Evolutionary conservation across 2,888 invertebrate species (phyloP), one percentile per base, ranked within the genome.

Genomic region (Empis livida): DNA sequence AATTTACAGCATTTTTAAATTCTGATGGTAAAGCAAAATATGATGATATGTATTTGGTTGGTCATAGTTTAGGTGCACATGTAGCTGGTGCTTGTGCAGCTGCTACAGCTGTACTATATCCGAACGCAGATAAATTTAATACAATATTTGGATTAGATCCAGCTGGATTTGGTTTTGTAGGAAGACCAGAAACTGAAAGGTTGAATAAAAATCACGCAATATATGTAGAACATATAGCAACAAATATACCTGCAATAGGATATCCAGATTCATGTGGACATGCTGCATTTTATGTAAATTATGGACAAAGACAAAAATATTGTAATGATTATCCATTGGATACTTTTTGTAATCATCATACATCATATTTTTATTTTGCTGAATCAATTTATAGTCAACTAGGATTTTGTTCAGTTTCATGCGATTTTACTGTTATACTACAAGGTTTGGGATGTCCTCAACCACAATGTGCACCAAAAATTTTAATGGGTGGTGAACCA

Each of bases 61-160:
- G 72, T 1, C 71, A 71, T 46, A 70, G 70, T 1, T 46, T 72
- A 35, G 72, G 72, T 9, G 72, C 66, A 0, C 71, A 72, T 43
- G 57, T 69, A 8, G 62, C 63, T 0, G 70, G 71, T n/a, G 64
- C 66, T 1, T 71, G 71, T 6, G 62, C 63, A 0, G 70, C 71
- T 13, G 59, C 67, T 44, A n/a, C n/a, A n/a, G 64, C 66, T 1
- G 71, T 70, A 8, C 62, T 62, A 43, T 55, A 51, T 9, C 55
- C 65, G 5, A 38, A 46, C 1, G 63, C 64, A 1, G 9, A 10
- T 32, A 3, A 58, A n/a, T 60, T 64, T 37, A 63, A 63, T 47
- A 64, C 66, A 2, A 67, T 68, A 4, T 65, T 57, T 54, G 23
- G 65, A 1, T 53, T 72, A 17, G 71, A 71, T 55, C 71, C 71